Percentiles rank a stretch among this genome's conserved stretches.
phyloP scores from a whole-genome alignment of 2,113 vertebrate species.

The Dicaeum eximium region DNA sequence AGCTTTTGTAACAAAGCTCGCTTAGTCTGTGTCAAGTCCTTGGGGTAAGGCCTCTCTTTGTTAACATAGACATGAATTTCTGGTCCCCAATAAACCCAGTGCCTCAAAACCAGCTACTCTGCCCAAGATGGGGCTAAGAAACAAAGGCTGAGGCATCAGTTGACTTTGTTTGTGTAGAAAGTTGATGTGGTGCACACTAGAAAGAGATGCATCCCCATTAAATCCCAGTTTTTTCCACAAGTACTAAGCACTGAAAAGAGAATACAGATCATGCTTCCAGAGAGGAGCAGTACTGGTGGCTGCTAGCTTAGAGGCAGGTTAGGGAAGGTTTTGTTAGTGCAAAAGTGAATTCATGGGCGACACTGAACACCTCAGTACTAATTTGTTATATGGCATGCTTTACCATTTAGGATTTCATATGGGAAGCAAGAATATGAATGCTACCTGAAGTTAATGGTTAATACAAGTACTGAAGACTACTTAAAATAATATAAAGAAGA shows the following conservation, averaged over 20 bases:
- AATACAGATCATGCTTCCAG: neutral
- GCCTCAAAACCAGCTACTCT: neutral
- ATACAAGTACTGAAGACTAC: neutral
- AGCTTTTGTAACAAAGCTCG: neutral
- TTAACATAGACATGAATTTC: neutral
- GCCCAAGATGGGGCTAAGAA: neutral
- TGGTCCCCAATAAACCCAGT: rapidly evolving
- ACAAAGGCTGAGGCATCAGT: neutral
- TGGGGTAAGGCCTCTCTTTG: neutral
- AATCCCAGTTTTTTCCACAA: neutral
- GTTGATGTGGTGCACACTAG: neutral
- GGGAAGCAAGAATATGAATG: neutral
- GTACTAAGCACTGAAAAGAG: neutral
- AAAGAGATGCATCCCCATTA: neutral
- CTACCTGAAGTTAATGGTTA: neutral
- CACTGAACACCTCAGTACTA: neutral
- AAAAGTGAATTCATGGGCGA: neutral
- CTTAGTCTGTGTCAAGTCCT: neutral
- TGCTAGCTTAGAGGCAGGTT: neutral
- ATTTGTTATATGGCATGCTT: neutral
- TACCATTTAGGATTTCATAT: neutral
- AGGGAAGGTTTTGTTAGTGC: neutral
- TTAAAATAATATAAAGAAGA: neutral
- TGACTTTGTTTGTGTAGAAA: neutral
- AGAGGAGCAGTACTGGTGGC: neutral